Conservation (phyloP, 1,140 invertebrate genomes). For the Sinella curviseta region DNA sequence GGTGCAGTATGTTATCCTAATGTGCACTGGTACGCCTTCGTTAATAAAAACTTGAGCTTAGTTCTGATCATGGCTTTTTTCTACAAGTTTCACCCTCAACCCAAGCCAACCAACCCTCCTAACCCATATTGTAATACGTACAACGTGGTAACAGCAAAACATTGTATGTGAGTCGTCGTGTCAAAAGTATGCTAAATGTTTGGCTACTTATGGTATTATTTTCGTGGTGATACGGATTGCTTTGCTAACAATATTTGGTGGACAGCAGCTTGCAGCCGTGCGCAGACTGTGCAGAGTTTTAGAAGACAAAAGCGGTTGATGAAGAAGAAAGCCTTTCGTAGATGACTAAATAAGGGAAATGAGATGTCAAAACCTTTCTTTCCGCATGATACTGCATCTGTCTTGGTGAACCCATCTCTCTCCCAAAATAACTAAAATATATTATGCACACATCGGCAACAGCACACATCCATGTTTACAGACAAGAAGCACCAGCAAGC, state of each 20-base stretch:
- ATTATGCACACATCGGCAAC: neutral
- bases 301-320: slow-evolving; percentile 3
- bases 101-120: no score
- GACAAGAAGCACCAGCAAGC: neutral
- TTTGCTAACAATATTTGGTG: neutral
- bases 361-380: slow-evolving; percentile 24
- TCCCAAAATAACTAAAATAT: neutral
- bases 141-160: no score
- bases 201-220: neutral
- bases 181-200: neutral
- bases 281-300: neutral
- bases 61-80: no score
- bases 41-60: no score
- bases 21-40: no score
- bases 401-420: neutral
- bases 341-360: slow-evolving; percentile 21
- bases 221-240: neutral
- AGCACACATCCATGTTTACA: neutral
- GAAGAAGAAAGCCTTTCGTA: neutral
- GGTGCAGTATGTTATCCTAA: no score
- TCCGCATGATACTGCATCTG: slow-evolving; percentile 11
- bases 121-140: no score
- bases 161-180: no score
- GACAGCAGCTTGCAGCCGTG: slow-evolving; percentile 13
- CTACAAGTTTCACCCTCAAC: no score